Conservation (phyloP, 2,797 vertebrate species). For the Morus bassanus region DNA sequence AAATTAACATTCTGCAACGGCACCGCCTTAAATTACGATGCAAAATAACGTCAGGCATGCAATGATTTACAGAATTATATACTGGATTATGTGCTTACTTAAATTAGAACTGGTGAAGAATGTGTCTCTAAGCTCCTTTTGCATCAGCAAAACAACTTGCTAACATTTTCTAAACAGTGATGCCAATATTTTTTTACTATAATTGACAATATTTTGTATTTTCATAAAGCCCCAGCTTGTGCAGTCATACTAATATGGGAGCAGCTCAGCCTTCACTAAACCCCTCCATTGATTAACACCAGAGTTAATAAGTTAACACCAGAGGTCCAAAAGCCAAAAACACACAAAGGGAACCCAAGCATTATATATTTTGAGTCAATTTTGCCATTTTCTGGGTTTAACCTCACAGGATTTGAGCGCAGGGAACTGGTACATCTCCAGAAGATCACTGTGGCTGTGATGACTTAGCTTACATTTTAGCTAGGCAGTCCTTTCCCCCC, state of each 20-base stretch:
- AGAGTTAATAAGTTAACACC: neutral
- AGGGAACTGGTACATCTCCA: neutral
- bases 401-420: neutral
- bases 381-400: neutral
- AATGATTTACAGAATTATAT: constrained; percentile 50
- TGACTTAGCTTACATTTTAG: neutral
- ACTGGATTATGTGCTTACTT: constrained; percentile 45
- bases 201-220: constrained; percentile 5
- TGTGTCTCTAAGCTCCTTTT: constrained; percentile 20
- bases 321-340: neutral
- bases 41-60: constrained; percentile 52
- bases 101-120: constrained; percentile 43
- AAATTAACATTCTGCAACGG: constrained; percentile 43
- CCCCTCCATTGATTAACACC: neutral
- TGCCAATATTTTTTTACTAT: neutral
- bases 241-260: neutral
- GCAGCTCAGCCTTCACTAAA: neutral
- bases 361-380: neutral
- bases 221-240: neutral
- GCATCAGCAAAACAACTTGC: constrained; percentile 37
- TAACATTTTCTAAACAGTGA: neutral
- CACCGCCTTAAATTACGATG: constrained; percentile 4
- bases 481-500: neutral
- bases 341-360: neutral
- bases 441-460: neutral